Base-by-base conservation (phyloP, 2,113 vertebrate genomes). In the Perognathus longimembris region DNA sequence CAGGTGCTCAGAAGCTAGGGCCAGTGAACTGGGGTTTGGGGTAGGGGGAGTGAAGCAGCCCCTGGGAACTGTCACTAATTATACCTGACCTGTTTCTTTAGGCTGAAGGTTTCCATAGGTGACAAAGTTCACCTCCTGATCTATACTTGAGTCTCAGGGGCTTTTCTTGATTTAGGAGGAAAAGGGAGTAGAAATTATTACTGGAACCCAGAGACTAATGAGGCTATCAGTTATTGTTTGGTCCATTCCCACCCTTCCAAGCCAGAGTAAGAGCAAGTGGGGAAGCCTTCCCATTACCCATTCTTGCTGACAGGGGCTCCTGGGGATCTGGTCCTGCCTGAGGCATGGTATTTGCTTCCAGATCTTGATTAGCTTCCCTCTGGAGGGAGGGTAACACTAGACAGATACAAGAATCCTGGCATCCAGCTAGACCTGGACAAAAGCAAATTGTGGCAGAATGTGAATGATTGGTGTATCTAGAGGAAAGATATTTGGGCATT, bases 51-150 rank as follows among this genome's bases (percentile, higher is more conserved):
- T 69, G 63, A 57, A 91, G 59, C 0, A 36, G 17, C 88, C 24
- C 5, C 1, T 80, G 22, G 89, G 93, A 97, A 85, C 79, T 38
- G 14, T 0, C 6, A 67, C 90, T 97, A 97, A 97, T 97, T 96
- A 96, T 90, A 85, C 88, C 24, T 91, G 94, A 93, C 95, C 96
- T 85, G 57, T n/a, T 97, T 95, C 94, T 94, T 93, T 87, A 84
- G 96, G 91, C 69, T 86, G 38, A 93, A 79, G 1, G 20, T 79
- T 88, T 92, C 94, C 36, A 91, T 78, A 92, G 92, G 88, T 15
- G 70, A 70, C 45, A 24, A 92, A 64, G 86, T 83, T 32, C 57
- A 74, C 64, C 28, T 93, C n/a, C 57, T 38, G 75, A 83, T 42
- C 63, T n/a, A 22, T 54, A 45, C 38, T 24, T 22, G 20, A 73